phyloP scores from a whole-genome alignment of 2,113 vertebrate species.

The Pholis gunnellus region DNA sequence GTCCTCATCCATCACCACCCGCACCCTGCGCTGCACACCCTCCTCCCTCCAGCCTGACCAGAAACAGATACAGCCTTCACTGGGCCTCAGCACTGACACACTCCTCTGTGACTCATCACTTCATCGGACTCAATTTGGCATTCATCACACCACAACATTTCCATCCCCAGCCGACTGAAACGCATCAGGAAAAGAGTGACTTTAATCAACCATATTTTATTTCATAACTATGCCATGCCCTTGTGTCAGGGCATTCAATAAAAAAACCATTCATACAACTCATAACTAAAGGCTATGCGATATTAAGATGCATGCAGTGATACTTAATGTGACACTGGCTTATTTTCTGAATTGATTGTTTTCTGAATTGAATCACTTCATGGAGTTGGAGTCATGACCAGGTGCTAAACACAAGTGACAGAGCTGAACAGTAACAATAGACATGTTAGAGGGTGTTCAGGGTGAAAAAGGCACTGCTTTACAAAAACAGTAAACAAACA shows the following conservation, averaged over 20 bases:
- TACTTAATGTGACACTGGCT: slow-evolving; percentile 42
- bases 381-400: slow-evolving; percentile 22
- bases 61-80: slow-evolving; percentile 65
- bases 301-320: slow-evolving; percentile 45
- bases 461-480: slow-evolving; percentile 5
- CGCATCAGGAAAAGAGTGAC: slow-evolving; percentile 25
- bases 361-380: slow-evolving; percentile 35
- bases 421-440: slow-evolving; percentile 16
- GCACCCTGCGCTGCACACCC: slow-evolving; percentile 15
- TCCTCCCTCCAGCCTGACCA: slow-evolving; percentile 28
- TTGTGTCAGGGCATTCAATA: slow-evolving; percentile 42
- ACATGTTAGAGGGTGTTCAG: slow-evolving; percentile 13
- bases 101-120: slow-evolving; percentile 78
- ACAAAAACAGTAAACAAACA: background rate
- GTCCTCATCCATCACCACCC: slow-evolving; percentile 80
- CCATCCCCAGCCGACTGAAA: slow-evolving; percentile 41
- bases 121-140: slow-evolving; percentile 63
- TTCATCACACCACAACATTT: slow-evolving; percentile 63
- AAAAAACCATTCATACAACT: slow-evolving; percentile 19
- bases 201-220: slow-evolving; percentile 36
- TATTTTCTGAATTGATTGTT: slow-evolving; percentile 44
- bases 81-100: slow-evolving; percentile 58
- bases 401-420: slow-evolving; percentile 19
- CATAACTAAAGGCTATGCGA: slow-evolving; percentile 16
- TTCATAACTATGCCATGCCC: slow-evolving; percentile 33